Base-by-base conservation (phyloP, 2,888 invertebrate species). In the Euproctis similis region DNA sequence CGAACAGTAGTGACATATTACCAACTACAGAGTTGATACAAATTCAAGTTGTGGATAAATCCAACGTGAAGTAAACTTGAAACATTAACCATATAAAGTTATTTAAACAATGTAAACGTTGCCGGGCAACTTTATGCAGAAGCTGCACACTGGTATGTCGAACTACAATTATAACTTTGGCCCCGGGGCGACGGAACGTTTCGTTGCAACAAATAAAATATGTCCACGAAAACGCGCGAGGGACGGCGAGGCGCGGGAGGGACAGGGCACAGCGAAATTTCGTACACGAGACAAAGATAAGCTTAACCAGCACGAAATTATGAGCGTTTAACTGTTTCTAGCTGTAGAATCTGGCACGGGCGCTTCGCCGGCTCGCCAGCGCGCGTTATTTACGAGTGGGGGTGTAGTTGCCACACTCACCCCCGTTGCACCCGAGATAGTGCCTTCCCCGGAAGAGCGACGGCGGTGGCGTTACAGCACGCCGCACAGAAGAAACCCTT, bases 261-360 rank as follows among this genome's bases (percentile, higher is more conserved):
- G 74, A 76, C 74, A 70, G 69, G 65, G 70, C 56, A 51, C 51
- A 68, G 58, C 70, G 72, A 80, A 80, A 76, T 78, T 82, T 78
- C 77, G 77, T 82, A 75, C 72, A 80, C 71, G 74, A 81, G 80
- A 82, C 81, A 82, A 76, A 81, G 82, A 84, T 82, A 84, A 82
- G 82, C 82, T 81, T 81, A 84, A 84, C 82, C 81, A 81, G 81
- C 76, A 73, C 80, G 76, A 78, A 84, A 82, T 84, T 84, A 84
- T 84, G 84, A 82, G 81, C 82, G 78, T 82, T 84, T 82, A 84
- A 84, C 82, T 82, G 82, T 84, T 82, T 82, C 82, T 81, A 84
- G 82, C 80, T 74, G 80, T 77, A 81, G 81, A 81, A 80, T 82
- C 84, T 82, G 82, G 82, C 82, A 81, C 81, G 78, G 77, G 74